Evolutionary conservation across 2,113 vertebrate genomes (phyloP), one percentile per base, ranked within the genome.

Genomic region (Xyliphius kryptos): DNA sequence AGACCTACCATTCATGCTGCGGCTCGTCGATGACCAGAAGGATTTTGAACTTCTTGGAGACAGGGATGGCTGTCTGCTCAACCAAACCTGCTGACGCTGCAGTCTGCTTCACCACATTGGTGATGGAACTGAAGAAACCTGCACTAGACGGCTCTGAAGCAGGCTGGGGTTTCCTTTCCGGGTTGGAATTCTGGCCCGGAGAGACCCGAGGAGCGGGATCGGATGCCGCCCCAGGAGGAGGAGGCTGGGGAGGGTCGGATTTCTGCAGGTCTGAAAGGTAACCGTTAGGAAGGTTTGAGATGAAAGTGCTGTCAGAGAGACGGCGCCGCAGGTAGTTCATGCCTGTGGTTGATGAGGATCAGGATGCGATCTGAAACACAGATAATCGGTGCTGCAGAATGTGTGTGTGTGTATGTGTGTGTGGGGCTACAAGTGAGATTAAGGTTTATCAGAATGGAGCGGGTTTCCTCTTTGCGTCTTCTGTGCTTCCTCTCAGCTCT

Each of bases 251-350:
- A 17, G 76, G 81, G 65, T 80, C 81, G 53, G 68, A 79, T 81
- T 91, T 90, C 87, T 94, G 92, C 76, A 95, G 89, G 80, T 95
- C 93, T 17, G 90, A 90, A 87, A 97, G 91, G 88, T 95, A 97
- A 78, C 94, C 94, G 81, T 94, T 95, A 76, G 94, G 93, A 70
- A 97, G 91, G 82, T 95, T 95, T 76, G 92, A 92, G 76, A 95
- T 92, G 80, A 97, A 95, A 60, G 91, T 94, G 90, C 94, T 97
- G 88, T 97, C 93, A 46, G 94, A 97, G 74, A 97, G 89, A 78
- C 92, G 89, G 56, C 94, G 91, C 73, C 93, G 87, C 84, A 97
- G 81, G 81, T 92, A 97, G 88, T 97, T 94, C 94, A 97, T 95
- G 84, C 87, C 88, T 84, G 75, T 11, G n/a, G n/a, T 64, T 63